Conservation (phyloP, 2,888 invertebrate species). For the Scaptomyza flava region DNA sequence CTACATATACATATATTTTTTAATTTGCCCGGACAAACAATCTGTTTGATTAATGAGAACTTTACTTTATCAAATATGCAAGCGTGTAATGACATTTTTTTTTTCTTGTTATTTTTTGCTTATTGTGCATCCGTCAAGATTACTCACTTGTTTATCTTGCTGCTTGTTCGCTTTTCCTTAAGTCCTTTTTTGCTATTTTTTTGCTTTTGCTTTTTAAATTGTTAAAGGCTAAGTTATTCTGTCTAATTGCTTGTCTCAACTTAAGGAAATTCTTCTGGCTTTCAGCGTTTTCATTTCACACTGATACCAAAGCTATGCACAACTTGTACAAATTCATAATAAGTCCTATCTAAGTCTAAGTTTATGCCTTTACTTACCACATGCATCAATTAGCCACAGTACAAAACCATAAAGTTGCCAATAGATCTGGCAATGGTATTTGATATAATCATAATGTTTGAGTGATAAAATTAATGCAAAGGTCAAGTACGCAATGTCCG, state of each 20-base stretch:
- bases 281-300: too few relatives aligned
- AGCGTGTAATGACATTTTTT: neutral
- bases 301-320: neutral
- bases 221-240: slow-evolving; percentile 5
- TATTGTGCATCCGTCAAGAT: neutral
- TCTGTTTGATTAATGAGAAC: slow-evolving; percentile 7
- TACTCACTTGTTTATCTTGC: neutral
- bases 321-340: neutral
- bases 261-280: neutral
- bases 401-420: slow-evolving; percentile 87
- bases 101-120: neutral
- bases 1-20: neutral
- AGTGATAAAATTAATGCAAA: slow-evolving; percentile 88
- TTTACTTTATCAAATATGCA: slow-evolving; percentile 4
- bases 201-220: neutral
- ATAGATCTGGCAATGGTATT: slow-evolving; percentile 85
- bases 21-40: neutral
- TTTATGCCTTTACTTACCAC: slow-evolving; percentile 85
- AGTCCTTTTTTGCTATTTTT: neutral
- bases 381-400: slow-evolving; percentile 88
- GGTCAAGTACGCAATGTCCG: slow-evolving; percentile 89
- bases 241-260: slow-evolving; percentile 16
- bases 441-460: slow-evolving; percentile 86
- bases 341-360: too few relatives aligned
- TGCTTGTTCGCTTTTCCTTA: neutral